A percentile compares a stretch with the other conserved stretches of the same genome.
Conservation (phyloP, 2,113 vertebrate species). For the Xiphorhynchus elegans region DNA sequence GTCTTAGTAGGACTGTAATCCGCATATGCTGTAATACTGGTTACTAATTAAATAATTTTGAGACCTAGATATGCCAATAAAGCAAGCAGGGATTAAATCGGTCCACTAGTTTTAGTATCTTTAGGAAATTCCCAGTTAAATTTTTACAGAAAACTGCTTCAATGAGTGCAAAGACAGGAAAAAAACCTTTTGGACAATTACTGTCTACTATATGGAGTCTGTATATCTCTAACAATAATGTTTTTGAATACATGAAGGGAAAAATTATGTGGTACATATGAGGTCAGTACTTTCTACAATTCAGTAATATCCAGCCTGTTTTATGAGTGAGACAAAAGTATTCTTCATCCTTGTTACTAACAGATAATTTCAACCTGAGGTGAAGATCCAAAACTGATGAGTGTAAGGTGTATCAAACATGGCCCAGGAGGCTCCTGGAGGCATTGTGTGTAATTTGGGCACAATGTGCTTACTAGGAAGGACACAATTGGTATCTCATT, state of each 20-base stretch:
- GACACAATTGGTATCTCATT: not conserved
- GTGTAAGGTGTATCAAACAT: not conserved
- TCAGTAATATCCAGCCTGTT: not conserved
- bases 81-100: conserved; percentile 65
- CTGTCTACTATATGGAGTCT: not conserved
- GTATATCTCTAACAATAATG: not conserved
- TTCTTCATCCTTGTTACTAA: not conserved
- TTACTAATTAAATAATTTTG: conserved; percentile 62
- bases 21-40: conserved; percentile 20
- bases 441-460: too few species aligned
- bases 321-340: not conserved
- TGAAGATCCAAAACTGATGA: not conserved
- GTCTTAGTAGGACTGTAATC: conserved; percentile 34
- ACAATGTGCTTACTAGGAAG: not conserved
- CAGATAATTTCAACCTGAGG: not conserved
- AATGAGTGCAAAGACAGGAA: not conserved
- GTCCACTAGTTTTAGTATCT: conserved; percentile 55
- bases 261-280: fast-evolving
- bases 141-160: conserved; percentile 61
- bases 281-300: not conserved
- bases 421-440: not conserved
- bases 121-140: conserved; percentile 58
- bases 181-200: not conserved
- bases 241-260: not conserved
- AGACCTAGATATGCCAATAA: conserved; percentile 55